phyloP scores from a whole-genome alignment of 2,888 invertebrate species.

The Cynaeus angustus region DNA sequence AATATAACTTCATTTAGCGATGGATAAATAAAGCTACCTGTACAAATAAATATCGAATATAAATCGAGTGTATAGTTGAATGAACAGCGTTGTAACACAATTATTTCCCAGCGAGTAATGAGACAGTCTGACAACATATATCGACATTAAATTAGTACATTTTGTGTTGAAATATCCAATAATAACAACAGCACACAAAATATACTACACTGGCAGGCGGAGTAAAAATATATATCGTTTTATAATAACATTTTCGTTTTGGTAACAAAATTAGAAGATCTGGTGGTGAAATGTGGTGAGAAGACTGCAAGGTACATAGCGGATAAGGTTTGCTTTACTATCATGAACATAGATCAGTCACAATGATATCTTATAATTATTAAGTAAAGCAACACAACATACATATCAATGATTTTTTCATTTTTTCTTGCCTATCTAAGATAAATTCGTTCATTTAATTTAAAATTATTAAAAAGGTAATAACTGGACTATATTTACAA shows the following conservation, averaged over 20 bases:
- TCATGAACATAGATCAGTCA: constrained; percentile 70
- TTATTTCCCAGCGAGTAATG: constrained; percentile 66
- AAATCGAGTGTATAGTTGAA: constrained; percentile 38
- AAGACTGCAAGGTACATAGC: constrained; percentile 71
- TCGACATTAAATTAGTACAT: constrained; percentile 70
- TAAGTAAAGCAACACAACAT: constrained; percentile 72
- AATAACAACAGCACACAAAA: constrained; percentile 67
- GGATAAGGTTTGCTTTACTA: constrained; percentile 65
- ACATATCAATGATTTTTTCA: constrained; percentile 66
- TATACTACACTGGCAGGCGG: constrained; percentile 66
- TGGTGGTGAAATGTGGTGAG: constrained; percentile 53
- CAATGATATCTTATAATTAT: constrained; percentile 66
- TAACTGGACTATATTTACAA: constrained; percentile 73
- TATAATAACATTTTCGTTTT: constrained; percentile 22
- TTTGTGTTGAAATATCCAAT: constrained; percentile 59
- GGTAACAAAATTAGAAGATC: constrained; percentile 57
- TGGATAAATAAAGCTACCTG: constrained; percentile 65
- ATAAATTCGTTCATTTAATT: constrained; percentile 73
- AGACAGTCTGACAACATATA: constrained; percentile 68
- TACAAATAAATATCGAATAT: constrained; percentile 62
- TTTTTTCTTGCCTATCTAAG: constrained; percentile 70
- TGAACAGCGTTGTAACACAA: constrained; percentile 65
- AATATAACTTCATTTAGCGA: constrained; percentile 65
- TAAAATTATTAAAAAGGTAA: constrained; percentile 72
- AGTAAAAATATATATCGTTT: constrained; percentile 60